These are phyloP conservation scores for Pollimyrus isidori DNA, from an alignment of 2,113 vertebrate genomes.

Conservation along the genomic window DNA sequence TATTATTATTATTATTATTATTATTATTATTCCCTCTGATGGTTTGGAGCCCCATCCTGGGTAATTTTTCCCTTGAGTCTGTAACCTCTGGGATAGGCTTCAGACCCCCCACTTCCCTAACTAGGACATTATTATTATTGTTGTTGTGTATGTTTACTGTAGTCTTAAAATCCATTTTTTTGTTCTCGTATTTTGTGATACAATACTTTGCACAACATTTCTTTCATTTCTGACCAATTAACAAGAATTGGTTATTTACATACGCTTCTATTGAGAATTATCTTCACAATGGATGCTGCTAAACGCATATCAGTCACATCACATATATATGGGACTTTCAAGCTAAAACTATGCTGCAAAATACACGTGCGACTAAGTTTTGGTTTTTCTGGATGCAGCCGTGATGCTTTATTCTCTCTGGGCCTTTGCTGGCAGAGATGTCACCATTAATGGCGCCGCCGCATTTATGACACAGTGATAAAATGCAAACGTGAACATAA, in stretches of 20 bases:
- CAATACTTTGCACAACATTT: not conserved
- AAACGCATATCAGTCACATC: not conserved
- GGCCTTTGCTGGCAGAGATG: not conserved
- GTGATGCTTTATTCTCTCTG: not conserved
- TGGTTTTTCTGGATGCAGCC: not conserved
- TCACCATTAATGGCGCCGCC: slow-evolving; percentile 5
- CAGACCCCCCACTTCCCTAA: not conserved
- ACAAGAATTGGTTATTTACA: not conserved
- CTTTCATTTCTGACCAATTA: not conserved
- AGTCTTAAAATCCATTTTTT: not conserved
- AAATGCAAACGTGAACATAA: slow-evolving; percentile 29
- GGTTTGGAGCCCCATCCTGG: not conserved
- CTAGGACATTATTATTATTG: not conserved
- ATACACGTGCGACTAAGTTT: not conserved
- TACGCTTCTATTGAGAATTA: not conserved
- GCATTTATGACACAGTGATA: slow-evolving; percentile 16
- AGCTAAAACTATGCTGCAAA: not conserved
- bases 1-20: too few species aligned
- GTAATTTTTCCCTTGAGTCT: not conserved
- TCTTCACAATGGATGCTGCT: not conserved
- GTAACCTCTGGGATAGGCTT: too few species aligned
- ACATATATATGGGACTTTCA: not conserved
- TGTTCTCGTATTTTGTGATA: not conserved
- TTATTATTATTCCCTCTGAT: too few species aligned
- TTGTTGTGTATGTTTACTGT: not conserved